A percentile compares a stretch with the other conserved stretches of the same genome.
These are phyloP conservation scores for Microcebus ravelobensis DNA, from an alignment of 2,113 vertebrate genomes.

Conservation along the genomic window DNA sequence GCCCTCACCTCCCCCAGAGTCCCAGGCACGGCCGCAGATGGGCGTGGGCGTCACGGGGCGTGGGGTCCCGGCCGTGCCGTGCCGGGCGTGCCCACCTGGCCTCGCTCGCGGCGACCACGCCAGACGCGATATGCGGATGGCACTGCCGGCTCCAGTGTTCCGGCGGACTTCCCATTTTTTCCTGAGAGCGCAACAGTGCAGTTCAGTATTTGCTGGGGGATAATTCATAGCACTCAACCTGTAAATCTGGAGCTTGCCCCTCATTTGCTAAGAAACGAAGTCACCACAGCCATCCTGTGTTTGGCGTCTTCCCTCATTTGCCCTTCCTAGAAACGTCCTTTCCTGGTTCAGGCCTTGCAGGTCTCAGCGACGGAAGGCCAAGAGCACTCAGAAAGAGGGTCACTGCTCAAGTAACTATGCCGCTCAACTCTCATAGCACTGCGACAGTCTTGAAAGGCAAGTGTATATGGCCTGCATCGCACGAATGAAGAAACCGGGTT, in stretches of 20 bases:
- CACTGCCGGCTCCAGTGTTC: slow-evolving; percentile 80
- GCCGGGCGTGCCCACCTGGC: fast-evolving
- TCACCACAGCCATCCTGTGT: slow-evolving; percentile 49
- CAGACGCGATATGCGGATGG: slow-evolving; percentile 57
- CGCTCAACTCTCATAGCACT: not conserved
- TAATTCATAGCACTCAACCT: slow-evolving; percentile 86
- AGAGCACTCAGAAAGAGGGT: not conserved
- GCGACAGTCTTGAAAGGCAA: not conserved
- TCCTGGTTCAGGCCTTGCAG: not conserved
- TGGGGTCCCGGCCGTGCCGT: not conserved
- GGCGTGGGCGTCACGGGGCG: not conserved
- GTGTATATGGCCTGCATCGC: not conserved
- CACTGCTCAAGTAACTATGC: not conserved
- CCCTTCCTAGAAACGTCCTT: slow-evolving; percentile 8
- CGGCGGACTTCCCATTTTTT: slow-evolving; percentile 69
- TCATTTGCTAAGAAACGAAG: slow-evolving; percentile 82
- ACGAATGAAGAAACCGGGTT: not conserved
- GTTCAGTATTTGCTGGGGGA: slow-evolving; percentile 83
- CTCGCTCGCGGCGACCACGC: not conserved
- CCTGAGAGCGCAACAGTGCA: slow-evolving; percentile 78
- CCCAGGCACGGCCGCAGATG: not conserved
- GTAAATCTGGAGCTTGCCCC: slow-evolving; percentile 83
- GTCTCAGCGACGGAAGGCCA: not conserved
- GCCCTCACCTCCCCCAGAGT: not conserved
- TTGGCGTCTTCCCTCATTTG: not conserved